These are phyloP conservation scores for Heliocidaris tuberculata DNA, from an alignment of 35 echinoderm and acorn worm genomes.

Conservation along the genomic window DNA sequence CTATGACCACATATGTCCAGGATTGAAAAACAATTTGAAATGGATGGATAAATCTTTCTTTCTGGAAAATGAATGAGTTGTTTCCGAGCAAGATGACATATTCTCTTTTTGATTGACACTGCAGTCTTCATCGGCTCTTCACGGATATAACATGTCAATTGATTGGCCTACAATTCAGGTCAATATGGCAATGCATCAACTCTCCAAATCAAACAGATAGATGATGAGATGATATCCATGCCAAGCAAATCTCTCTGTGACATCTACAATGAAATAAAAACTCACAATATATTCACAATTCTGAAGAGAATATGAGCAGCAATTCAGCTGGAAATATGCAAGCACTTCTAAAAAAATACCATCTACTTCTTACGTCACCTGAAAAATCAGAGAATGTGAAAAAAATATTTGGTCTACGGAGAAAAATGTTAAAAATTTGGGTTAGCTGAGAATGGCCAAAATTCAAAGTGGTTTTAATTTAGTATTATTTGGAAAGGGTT, in stretches of 20 bases:
- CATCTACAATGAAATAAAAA: too few relatives aligned
- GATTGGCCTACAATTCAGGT: neutral
- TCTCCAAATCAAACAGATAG: neutral
- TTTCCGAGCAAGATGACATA: neutral
- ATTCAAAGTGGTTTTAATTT: too few relatives aligned
- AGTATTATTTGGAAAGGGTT: too few relatives aligned
- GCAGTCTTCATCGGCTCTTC: neutral
- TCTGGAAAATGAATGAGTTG: neutral
- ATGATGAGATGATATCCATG: neutral
- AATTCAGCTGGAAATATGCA: too few relatives aligned
- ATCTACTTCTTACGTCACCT: neutral
- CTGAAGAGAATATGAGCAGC: neutral
- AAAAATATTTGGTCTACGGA: neutral
- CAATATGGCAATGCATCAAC: neutral
- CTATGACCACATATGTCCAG: neutral
- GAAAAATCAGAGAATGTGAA: neutral
- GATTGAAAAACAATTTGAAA: constrained; percentile 12
- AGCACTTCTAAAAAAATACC: too few relatives aligned
- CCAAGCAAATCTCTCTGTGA: neutral
- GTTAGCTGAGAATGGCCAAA: too few relatives aligned
- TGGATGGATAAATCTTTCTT: constrained; percentile 17
- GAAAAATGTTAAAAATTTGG: neutral
- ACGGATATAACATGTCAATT: neutral
- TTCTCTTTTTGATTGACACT: neutral
- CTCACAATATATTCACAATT: neutral